Evolutionary conservation across 2,888 invertebrate genomes (phyloP), one percentile per base, ranked within the genome.

Genomic region (Lasioglossum pauxillum): DNA sequence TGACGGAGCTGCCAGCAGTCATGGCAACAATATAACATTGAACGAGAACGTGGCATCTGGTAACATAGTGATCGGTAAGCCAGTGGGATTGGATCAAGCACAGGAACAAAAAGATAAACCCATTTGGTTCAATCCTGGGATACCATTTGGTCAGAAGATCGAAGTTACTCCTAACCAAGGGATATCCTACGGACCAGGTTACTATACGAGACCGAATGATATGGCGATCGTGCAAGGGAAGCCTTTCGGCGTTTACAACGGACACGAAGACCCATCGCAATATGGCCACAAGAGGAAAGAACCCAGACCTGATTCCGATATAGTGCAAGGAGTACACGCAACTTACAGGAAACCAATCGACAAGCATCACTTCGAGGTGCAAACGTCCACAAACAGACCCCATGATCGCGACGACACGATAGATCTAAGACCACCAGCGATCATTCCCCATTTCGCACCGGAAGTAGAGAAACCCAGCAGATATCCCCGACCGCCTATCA

Each of bases 401-500:
- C 85, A 69, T 12, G 75, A 82, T n/a, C 85, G 89, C 0, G 92
- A 92, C n/a, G 93, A 94, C 27, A 91, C 92, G 14, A 91, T 92
- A 35, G 93, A 94, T 53, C 79, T 94, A 5, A 94, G 93, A 41
- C 92, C 94, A 16, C 93, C 94, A 0, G 93, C 91, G 0, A 91
- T 91, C 10, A 88, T 87, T 79, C 78, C 92, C 2, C 90, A 90
- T 19, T 91, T 92, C 49, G 89, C 88, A 0, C 75, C 81, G 10
- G 85, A 89, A 60, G 84, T 89, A 5, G 92, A 93, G 4, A 93
- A 93, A 14, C 93, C 93, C 8, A 92, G 92, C 57, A 91, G 93
- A 14, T 93, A 89, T 60, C 80, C 90, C 5, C 91, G 92, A 78
- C 89, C 91, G 0, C 85, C 93, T 64, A 74, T 67, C 19, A 73